Conservation (phyloP, 2,888 invertebrate species). For the Liopterus haemorrhoidalis region DNA sequence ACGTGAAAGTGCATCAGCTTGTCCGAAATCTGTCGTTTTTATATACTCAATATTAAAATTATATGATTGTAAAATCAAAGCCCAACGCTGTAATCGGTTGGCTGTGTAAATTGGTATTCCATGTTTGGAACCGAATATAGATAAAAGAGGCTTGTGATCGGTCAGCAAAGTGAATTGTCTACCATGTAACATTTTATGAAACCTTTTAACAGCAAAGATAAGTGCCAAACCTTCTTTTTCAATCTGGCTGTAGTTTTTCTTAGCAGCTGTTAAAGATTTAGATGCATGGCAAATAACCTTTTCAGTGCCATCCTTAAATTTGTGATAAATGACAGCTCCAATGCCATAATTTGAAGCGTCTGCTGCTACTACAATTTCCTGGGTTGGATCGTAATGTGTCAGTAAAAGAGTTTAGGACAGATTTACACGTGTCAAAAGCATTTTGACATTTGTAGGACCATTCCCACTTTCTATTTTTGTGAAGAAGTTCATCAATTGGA, state of each 20-base stretch:
- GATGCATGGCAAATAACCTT: constrained; percentile 30
- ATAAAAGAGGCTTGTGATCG: constrained; percentile 36
- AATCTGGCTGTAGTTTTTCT: constrained; percentile 38
- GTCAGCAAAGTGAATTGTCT: constrained; percentile 37
- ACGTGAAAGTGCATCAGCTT: constrained; percentile 29
- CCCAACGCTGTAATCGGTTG: constrained; percentile 30
- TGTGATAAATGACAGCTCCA: neutral
- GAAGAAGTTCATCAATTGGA: neutral
- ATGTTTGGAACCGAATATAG: constrained; percentile 37
- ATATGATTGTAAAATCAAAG: constrained; percentile 27
- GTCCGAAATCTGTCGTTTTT: constrained; percentile 28
- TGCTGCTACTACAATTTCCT: neutral
- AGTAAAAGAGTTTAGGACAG: neutral
- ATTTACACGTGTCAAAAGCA: neutral
- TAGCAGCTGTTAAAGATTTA: constrained; percentile 34
- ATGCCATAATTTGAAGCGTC: neutral
- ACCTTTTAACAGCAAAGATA: constrained; percentile 36
- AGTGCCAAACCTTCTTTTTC: constrained; percentile 39
- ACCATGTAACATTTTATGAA: constrained; percentile 37
- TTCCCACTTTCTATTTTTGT: neutral
- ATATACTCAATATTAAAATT: constrained; percentile 32
- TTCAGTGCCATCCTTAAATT: neutral
- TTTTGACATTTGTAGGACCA: neutral
- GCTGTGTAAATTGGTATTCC: constrained; percentile 28
- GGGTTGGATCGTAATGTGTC: neutral